Percentiles rank a stretch among this genome's conserved stretches.
Evolutionary conservation across 2,113 vertebrate species (phyloP).

Genomic region (Microtus ochrogaster): DNA sequence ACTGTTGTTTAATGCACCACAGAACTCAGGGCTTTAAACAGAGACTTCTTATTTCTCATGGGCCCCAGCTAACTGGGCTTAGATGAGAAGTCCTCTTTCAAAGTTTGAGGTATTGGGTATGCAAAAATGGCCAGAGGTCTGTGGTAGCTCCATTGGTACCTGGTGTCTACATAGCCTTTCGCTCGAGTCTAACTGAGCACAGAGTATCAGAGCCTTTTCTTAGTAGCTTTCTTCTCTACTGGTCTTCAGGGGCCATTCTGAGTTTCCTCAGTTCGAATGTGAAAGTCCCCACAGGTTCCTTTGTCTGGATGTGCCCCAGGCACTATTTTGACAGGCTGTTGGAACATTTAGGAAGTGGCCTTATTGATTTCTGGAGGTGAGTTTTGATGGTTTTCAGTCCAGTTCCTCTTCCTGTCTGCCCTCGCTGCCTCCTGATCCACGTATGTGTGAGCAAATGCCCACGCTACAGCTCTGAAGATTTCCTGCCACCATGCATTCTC

Average conservation of each 20-base stretch:
- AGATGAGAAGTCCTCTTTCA: not conserved
- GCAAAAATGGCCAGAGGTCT: not conserved
- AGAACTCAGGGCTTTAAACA: not conserved
- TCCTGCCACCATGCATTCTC: not conserved
- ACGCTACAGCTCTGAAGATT: not conserved
- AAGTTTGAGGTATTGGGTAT: not conserved
- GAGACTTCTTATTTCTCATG: not conserved
- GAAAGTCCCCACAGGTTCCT: not conserved
- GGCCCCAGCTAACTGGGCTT: not conserved
- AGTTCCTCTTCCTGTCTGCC: not conserved
- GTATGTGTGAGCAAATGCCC: too few relatives aligned
- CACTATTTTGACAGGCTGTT: not conserved
- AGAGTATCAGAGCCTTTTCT: not conserved
- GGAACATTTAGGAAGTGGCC: not conserved
- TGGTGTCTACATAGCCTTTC: not conserved
- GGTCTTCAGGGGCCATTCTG: not conserved
- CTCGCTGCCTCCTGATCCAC: not conserved
- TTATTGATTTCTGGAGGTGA: not conserved
- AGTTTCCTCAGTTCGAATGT: not conserved
- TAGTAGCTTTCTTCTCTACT: not conserved
- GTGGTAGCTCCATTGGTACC: not conserved
- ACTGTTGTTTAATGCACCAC: not conserved
- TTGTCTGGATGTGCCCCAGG: not conserved
- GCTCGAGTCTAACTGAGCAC: not conserved
- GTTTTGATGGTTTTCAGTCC: too few relatives aligned